Evolutionary conservation across 2,113 vertebrate species (phyloP).

Genomic region (Coryphaenoides rupestris): DNA sequence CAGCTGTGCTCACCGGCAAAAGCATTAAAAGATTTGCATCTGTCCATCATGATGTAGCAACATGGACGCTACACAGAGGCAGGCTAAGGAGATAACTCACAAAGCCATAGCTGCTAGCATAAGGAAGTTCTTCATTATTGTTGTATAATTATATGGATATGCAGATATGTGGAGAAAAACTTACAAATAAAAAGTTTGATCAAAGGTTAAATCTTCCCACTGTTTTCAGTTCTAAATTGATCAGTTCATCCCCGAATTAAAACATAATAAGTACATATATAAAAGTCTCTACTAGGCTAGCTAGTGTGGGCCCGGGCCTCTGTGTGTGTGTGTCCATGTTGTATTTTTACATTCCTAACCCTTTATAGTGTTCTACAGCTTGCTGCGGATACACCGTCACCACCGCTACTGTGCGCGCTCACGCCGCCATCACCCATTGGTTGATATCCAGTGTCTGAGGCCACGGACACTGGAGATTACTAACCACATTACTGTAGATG

Average conservation of each 20-base stretch:
- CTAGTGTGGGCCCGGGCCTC: too few relatives aligned
- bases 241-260: too few relatives aligned
- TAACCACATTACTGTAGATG: slow-evolving; percentile 23
- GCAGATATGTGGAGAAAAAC: too few relatives aligned
- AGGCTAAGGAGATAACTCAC: too few relatives aligned
- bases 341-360: slow-evolving; percentile 24
- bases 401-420: slow-evolving; percentile 4
- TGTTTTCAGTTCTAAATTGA: too few relatives aligned
- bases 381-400: slow-evolving; percentile 28
- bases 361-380: slow-evolving; percentile 22
- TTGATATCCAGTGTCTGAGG: slow-evolving; percentile 35
- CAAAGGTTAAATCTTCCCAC: too few relatives aligned
- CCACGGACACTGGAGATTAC: slow-evolving; percentile 42
- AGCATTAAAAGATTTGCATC: neutral
- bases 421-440: slow-evolving; percentile 44
- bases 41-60: neutral
- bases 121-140: too few relatives aligned
- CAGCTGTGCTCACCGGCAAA: slow-evolving; percentile 25
- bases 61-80: neutral
- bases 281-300: too few relatives aligned
- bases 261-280: too few relatives aligned
- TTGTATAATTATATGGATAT: too few relatives aligned
- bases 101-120: too few relatives aligned
- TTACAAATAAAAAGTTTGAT: too few relatives aligned
- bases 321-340: slow-evolving; percentile 16